Evolutionary conservation across 37 sponge, comb jelly and placozoan genomes (phyloP).

Genomic region (Oscarella lobularis): DNA sequence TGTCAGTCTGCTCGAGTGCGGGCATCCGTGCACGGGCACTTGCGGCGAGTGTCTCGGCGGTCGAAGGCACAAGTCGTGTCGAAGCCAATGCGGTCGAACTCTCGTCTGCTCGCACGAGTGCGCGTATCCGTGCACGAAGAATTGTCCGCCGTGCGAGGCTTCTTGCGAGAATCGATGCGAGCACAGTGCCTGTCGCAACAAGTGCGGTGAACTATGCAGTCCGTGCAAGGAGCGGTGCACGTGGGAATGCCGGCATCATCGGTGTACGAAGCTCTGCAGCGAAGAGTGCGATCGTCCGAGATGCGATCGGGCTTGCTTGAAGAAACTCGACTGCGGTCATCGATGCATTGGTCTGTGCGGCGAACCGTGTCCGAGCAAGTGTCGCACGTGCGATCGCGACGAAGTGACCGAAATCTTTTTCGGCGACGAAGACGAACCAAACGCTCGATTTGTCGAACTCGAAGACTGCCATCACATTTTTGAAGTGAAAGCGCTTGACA

Average conservation of each 20-base stretch:
- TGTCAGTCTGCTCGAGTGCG: constrained; percentile 34
- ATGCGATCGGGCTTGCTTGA: constrained; percentile 37
- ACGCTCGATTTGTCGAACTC: constrained; percentile 66
- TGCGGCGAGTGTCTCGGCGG: constrained; percentile 50
- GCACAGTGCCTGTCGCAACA: constrained; percentile 14
- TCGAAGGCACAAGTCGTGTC: constrained; percentile 54
- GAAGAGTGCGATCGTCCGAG: constrained; percentile 54
- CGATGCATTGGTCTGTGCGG: constrained; percentile 86
- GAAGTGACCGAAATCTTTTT: constrained; percentile 64
- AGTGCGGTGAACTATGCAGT: constrained; percentile 54
- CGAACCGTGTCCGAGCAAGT: constrained; percentile 58
- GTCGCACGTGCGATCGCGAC: constrained; percentile 46
- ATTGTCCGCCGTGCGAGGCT: constrained; percentile 26
- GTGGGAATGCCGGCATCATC: constrained; percentile 61
- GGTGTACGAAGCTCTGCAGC: constrained; percentile 58
- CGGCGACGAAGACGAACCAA: constrained; percentile 67
- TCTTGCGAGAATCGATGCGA: neutral
- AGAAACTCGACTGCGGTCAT: constrained; percentile 47
- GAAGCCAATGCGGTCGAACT: constrained; percentile 35
- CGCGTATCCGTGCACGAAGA: constrained; percentile 35
- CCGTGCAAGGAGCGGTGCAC: constrained; percentile 59
- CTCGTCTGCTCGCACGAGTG: constrained; percentile 76
- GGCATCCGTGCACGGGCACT: constrained; percentile 50
- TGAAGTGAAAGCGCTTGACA: constrained; percentile 60
- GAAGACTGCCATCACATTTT: constrained; percentile 69